phyloP scores from a whole-genome alignment of 1,140 invertebrate species.

The Drosophila erecta region DNA sequence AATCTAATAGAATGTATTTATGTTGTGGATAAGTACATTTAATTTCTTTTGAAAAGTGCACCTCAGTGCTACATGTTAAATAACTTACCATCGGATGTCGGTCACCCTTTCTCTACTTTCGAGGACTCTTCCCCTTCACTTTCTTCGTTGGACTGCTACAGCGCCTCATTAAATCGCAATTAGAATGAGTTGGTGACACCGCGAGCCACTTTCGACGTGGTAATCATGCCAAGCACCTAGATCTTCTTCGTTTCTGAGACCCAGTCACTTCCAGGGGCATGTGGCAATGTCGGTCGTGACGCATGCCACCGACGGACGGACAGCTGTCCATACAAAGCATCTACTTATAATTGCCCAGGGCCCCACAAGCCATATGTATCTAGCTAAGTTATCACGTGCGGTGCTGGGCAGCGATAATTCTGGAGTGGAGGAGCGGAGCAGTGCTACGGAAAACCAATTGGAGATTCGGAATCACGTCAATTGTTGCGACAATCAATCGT shows the following conservation, averaged over 20 bases:
- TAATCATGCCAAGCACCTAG: constrained; percentile 28
- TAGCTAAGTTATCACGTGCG: constrained; percentile 61
- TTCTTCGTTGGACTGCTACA: constrained; percentile 3
- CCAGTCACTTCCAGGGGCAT: constrained; percentile 12
- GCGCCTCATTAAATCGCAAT: constrained; percentile 21
- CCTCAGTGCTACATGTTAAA: no score
- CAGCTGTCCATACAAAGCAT: constrained; percentile 64
- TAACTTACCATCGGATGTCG: no score
- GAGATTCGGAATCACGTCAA: constrained; percentile 80
- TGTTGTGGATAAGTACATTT: background rate
- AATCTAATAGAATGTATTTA: background rate
- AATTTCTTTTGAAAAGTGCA: background rate
- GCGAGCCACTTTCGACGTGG: constrained; percentile 33
- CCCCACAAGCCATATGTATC: constrained; percentile 4
- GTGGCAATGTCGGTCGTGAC: constrained; percentile 48
- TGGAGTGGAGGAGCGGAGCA: constrained; percentile 8
- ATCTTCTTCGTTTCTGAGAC: constrained; percentile 2
- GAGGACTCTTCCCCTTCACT: constrained; percentile 3
- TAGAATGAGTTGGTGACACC: constrained; percentile 23
- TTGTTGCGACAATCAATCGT: constrained; percentile 80
- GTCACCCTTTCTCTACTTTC: no score
- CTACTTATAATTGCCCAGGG: constrained; percentile 60
- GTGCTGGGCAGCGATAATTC: constrained; percentile 57
- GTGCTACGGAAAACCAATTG: constrained; percentile 64
- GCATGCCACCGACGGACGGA: constrained; percentile 52